Base-by-base conservation (phyloP, 64 coral and sea anemone genomes). In the Porites australiensis region DNA sequence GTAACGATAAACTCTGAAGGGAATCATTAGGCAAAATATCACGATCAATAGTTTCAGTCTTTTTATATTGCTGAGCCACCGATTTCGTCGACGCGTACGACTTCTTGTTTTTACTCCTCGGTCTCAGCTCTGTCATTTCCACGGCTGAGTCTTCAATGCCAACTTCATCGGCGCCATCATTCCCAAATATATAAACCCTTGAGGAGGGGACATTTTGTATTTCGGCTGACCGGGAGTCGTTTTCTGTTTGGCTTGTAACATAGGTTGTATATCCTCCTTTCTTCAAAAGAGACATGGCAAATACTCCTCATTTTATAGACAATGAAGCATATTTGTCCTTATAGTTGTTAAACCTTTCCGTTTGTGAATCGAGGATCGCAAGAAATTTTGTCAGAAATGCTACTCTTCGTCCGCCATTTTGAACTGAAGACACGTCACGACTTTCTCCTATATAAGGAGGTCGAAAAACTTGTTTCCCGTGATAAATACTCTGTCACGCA, bases 1-100 rank as follows among this genome's bases (percentile, higher is more conserved):
- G 86, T 68, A 98, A 72, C 2, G 95, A 93, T 55, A 98, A 91
- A 87, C 88, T 82, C 79, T 98, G 95, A 59, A 98, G 72, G 8
- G 95, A 89, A 84, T 98, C 95, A 18, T 70, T 83, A 6, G 88
- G 82, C 15, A 89, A 82, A 87, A 98, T 87, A 10, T 98, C 95
- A 77, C 88, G 75, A 71, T 98, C 95, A 46, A 98, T 79, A 37
- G 90, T 90, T 72, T 91, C 83, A 68, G 75, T 98, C 75, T 93
- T 94, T 20, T 74, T 81, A 19, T 91, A 86, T 13, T 98, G 82
- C 16, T 91, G 87, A 16, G 88, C 6, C 2, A 46, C 67, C n/a
- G 51, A 57, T 53, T 64, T 77, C 22, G 45, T 92, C 12, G 82
- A 55, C 5, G 62, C 81, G 46, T 84, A 84, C 19, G 46, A 67